Evolutionary conservation across 53 echinoderm and acorn worm species (phyloP).

Genomic region (Actinopyga echinites): DNA sequence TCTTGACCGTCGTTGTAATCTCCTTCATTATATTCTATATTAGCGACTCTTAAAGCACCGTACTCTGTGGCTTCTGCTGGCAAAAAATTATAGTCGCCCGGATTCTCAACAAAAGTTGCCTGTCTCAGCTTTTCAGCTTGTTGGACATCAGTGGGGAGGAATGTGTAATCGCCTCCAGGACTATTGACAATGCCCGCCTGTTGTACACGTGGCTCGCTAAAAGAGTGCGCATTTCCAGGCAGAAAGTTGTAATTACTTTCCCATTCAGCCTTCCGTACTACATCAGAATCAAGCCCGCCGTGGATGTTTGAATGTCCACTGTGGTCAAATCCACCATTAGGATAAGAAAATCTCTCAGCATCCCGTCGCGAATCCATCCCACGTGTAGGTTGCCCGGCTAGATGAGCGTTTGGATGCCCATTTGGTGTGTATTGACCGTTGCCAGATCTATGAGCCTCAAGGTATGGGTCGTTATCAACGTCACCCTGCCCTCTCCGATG

Average conservation of each 20-base stretch:
- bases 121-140: constrained; percentile 3
- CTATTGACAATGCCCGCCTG: neutral
- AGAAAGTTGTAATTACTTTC: constrained; percentile 7
- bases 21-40: neutral
- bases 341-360: neutral
- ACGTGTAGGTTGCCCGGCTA: neutral
- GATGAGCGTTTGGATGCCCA: neutral
- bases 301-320: neutral
- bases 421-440: neutral
- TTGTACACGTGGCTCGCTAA: neutral
- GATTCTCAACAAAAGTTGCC: neutral
- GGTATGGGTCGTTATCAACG: neutral
- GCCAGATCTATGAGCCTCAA: neutral
- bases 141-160: neutral
- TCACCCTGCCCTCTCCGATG: neutral
- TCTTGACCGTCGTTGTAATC: too few relatives aligned
- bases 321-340: constrained; percentile 14
- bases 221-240: constrained; percentile 14
- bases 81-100: constrained; percentile 3
- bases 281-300: neutral
- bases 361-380: neutral
- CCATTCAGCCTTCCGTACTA: neutral
- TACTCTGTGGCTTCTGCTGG: constrained; percentile 12
- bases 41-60: constrained; percentile 5
- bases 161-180: too few relatives aligned